Evolutionary conservation across 1,140 invertebrate genomes (phyloP).

Genomic region (Drosophila sp.): DNA sequence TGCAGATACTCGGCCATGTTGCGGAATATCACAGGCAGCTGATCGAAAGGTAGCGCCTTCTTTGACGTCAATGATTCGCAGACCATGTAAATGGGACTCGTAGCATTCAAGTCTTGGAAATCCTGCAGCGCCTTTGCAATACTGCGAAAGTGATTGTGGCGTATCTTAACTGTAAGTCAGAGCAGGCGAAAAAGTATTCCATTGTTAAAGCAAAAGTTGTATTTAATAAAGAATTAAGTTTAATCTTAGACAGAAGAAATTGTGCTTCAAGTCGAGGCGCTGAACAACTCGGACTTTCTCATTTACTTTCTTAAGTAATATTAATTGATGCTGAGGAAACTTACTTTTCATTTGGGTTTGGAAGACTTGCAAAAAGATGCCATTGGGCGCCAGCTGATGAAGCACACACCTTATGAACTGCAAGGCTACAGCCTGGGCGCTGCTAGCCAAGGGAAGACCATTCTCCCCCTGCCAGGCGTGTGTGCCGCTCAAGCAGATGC

Average conservation of each 20-base stretch:
- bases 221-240: no score
- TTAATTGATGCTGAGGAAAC: neutral
- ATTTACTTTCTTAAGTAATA: no score
- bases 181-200: neutral
- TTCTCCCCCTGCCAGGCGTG: constrained; percentile 97
- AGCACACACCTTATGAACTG: constrained; percentile 98
- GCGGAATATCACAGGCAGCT: constrained; percentile 90
- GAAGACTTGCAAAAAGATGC: constrained; percentile 98
- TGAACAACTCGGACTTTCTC: no score
- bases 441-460: constrained; percentile 94
- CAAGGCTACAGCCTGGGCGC: constrained; percentile 96
- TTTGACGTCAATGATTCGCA: constrained; percentile 96
- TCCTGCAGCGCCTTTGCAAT: constrained; percentile 97
- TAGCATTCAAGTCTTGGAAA: constrained; percentile 98
- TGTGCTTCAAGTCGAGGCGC: no score
- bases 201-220: no score
- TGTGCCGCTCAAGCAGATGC: constrained; percentile 89
- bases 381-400: constrained; percentile 98
- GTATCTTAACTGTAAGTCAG: constrained; percentile 67
- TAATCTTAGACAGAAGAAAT: no score
- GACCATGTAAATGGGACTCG: constrained; percentile 95
- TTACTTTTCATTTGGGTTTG: constrained; percentile 93
- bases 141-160: constrained; percentile 93
- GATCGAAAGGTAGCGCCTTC: constrained; percentile 93
- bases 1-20: constrained; percentile 98